Base-by-base conservation (phyloP, 2,797 vertebrate species). In the Limosa lapponica region DNA sequence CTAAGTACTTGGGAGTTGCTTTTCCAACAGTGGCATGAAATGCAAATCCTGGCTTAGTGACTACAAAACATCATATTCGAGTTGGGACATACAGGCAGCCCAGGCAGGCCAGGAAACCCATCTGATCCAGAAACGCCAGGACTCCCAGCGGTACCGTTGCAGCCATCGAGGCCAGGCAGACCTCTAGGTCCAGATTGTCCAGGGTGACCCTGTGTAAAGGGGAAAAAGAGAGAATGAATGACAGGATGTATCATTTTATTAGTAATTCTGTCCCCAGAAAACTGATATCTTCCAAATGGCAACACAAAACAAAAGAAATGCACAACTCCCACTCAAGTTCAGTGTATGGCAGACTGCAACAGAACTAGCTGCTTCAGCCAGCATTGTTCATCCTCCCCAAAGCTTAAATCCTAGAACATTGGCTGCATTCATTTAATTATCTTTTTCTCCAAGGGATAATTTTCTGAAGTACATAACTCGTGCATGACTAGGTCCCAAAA, bases 121-220 rank as follows among this genome's bases (percentile, higher is more conserved):
- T 97, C 70, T 90, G 90, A 28, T 52, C 97, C 98, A 36, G 96
- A 77, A 88, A 95, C 55, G 2, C 99, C 98, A 52, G 97, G 87
- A 55, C 97, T 98, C 57, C 99, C 99, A 59, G 37, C 91, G 85
- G 99, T 99, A 58, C 99, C 99, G 54, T 99, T 99, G 95, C 98
- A 99, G 28, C 99, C 99, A 34, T 99, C 99, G 0, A 98, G 81
- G 72, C 99, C 99, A 16, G 99, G 95, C 19, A 90, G 93, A 55
- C 99, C 99, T 94, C 98, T 97, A 73, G 98, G 55, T 4, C 99
- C 99, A 24, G 98, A 90, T 41, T 98, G 98, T 57, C 99, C 99
- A 11, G 99, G 98, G 84, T 99, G 99, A 90, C 99, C 99, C 99
- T 99, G 94, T 48, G 80, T 65, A 55, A 95, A 75, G 67, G 18